Percentiles rank a stretch among this genome's conserved stretches.
phyloP scores from a whole-genome alignment of 2,797 vertebrate genomes.

The Pangasius sanitwongsei region DNA sequence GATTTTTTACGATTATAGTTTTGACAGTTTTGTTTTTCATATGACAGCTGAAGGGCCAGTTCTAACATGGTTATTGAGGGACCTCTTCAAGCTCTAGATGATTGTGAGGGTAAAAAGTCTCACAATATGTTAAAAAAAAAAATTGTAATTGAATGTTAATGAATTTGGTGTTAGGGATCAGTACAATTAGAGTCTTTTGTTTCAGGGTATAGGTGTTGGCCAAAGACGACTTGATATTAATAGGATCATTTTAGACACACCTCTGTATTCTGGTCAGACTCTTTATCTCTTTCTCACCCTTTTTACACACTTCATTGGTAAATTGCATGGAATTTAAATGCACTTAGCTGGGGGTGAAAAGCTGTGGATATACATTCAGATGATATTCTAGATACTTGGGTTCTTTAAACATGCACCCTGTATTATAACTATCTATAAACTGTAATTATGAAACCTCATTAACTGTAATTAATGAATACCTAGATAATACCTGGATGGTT shows the following conservation, averaged over 20 bases:
- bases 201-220: conserved; percentile 55
- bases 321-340: conserved; percentile 55
- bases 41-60: conserved; percentile 25
- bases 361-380: conserved; percentile 49
- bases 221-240: conserved; percentile 53
- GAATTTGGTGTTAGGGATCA: conserved; percentile 53
- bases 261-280: conserved; percentile 35
- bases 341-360: conserved; percentile 45
- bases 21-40: conserved; percentile 24
- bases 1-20: conserved; percentile 41
- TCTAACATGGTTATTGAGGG: conserved; percentile 10
- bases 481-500: conserved; percentile 7
- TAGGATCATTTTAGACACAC: conserved; percentile 54
- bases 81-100: conserved; percentile 6
- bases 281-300: not conserved
- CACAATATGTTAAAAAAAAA: not conserved
- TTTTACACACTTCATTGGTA: not conserved
- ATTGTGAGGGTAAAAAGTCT: conserved; percentile 13
- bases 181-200: conserved; percentile 46
- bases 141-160: conserved; percentile 40
- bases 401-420: conserved; percentile 47
- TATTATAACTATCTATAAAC: conserved; percentile 30
- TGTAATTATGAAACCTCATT: conserved; percentile 35
- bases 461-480: conserved; percentile 21
- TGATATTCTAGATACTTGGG: conserved; percentile 42